Percentiles rank a stretch among this genome's conserved stretches.
Evolutionary conservation across 2,797 vertebrate genomes (phyloP).

Genomic region (Sylvilagus floridanus): DNA sequence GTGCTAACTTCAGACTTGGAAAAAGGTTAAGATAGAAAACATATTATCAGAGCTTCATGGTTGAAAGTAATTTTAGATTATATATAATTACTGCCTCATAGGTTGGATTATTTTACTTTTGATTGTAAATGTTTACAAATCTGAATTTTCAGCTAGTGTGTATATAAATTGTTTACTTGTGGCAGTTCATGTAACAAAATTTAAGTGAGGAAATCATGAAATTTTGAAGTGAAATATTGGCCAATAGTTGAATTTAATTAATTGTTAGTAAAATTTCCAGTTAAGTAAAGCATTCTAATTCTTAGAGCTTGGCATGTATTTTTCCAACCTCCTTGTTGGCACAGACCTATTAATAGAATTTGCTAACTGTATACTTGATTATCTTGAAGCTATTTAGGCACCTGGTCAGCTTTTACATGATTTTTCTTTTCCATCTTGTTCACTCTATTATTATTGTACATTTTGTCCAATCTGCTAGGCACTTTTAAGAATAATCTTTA

Average conservation of each 20-base stretch:
- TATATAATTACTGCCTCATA: neutral
- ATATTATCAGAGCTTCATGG: neutral
- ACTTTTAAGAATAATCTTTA: too few species aligned
- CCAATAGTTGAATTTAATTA: conserved; percentile 24
- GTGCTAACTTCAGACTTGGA: neutral
- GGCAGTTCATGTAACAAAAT: conserved; percentile 16
- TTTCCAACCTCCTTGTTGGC: neutral
- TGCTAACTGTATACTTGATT: neutral
- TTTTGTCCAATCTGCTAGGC: too few species aligned
- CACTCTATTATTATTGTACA: too few species aligned
- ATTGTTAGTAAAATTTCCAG: conserved; percentile 10
- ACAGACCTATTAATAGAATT: neutral
- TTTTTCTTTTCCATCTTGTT: neutral
- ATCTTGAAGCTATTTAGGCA: neutral
- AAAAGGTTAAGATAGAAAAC: neutral
- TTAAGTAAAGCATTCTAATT: conserved; percentile 21
- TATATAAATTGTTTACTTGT: conserved; percentile 43
- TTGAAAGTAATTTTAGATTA: conserved; percentile 47
- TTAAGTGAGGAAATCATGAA: conserved; percentile 5
- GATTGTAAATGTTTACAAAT: conserved; percentile 15
- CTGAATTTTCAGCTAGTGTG: conserved; percentile 6
- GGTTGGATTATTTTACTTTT: neutral
- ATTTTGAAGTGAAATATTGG: neutral
- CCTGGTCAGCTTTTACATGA: neutral
- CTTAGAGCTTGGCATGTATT: conserved; percentile 2